phyloP scores from a whole-genome alignment of 2,113 vertebrate species.

The Clarias batrachus region DNA sequence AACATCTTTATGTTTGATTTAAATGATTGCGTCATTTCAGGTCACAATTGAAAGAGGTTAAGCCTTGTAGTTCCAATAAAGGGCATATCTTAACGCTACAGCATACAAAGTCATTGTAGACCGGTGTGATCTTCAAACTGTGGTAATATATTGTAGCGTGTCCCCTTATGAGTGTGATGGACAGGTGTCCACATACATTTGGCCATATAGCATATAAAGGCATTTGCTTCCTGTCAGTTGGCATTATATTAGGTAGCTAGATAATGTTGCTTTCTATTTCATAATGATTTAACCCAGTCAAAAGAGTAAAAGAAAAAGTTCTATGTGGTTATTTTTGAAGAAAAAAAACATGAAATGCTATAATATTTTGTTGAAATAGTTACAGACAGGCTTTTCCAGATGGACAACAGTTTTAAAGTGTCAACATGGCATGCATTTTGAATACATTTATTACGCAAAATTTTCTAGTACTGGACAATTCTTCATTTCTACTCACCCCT shows the following conservation, averaged over 20 bases:
- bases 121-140: too few relatives aligned
- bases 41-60: too few relatives aligned
- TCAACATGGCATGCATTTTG: not conserved
- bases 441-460: not conserved
- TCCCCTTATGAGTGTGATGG: not conserved
- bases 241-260: not conserved
- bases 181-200: not conserved
- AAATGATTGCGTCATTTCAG: too few relatives aligned
- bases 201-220: not conserved
- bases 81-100: too few relatives aligned
- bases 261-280: too few relatives aligned
- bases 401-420: not conserved
- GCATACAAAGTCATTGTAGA: too few relatives aligned
- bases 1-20: too few relatives aligned
- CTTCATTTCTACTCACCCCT: constrained; percentile 77
- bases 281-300: not conserved
- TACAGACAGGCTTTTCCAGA: not conserved
- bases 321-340: not conserved
- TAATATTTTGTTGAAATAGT: not conserved
- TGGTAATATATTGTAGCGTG: too few relatives aligned
- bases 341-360: too few relatives aligned
- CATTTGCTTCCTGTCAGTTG: not conserved
- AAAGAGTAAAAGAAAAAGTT: not conserved
- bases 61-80: too few relatives aligned
- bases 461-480: not conserved